A percentile compares a stretch with the other conserved stretches of the same genome.
Evolutionary conservation across 2,797 vertebrate species (phyloP).

Genomic region (Pangasius larnaudii): DNA sequence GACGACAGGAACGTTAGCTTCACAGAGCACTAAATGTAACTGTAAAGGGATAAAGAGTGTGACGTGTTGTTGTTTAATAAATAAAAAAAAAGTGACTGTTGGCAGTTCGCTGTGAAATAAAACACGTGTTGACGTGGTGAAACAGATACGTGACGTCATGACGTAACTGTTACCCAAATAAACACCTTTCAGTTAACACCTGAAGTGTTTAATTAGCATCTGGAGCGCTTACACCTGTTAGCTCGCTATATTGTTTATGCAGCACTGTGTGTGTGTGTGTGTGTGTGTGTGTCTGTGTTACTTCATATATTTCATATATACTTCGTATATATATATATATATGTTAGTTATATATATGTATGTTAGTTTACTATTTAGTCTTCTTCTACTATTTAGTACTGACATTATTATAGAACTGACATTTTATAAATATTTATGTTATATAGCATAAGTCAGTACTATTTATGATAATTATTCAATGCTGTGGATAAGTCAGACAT

Average conservation of each 20-base stretch:
- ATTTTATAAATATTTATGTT: too few species aligned
- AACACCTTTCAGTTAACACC: neutral
- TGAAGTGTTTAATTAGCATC: neutral
- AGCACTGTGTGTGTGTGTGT: neutral
- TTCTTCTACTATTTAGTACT: too few species aligned
- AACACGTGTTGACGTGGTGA: neutral
- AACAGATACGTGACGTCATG: too few species aligned
- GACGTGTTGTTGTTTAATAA: neutral
- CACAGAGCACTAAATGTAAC: neutral
- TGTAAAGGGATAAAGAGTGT: neutral
- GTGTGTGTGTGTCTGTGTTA: neutral
- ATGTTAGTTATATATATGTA: too few species aligned
- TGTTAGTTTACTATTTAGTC: too few species aligned
- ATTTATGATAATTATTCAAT: too few species aligned
- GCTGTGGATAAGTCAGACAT: too few species aligned
- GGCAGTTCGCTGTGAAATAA: neutral
- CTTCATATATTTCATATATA: neutral
- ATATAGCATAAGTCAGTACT: too few species aligned
- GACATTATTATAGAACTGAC: too few species aligned
- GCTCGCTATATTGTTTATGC: neutral
- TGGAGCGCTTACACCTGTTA: neutral
- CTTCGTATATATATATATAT: too few species aligned
- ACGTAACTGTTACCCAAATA: neutral
- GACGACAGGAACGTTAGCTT: neutral
- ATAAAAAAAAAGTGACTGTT: too few species aligned